These are phyloP conservation scores for Tetramorium alpestre DNA, from an alignment of 1,140 invertebrate genomes.

Conservation along the genomic window DNA sequence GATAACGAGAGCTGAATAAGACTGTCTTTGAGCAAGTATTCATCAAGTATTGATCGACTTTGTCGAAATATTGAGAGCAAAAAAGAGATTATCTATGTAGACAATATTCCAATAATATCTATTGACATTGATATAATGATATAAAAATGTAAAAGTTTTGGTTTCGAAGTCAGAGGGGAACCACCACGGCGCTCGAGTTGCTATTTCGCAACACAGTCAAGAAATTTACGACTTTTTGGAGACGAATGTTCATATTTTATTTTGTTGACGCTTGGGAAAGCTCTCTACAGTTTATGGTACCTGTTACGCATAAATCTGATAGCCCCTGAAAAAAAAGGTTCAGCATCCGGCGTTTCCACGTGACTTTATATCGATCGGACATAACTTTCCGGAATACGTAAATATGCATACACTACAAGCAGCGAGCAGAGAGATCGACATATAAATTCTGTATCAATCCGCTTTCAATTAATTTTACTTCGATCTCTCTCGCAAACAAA, in stretches of 20 bases:
- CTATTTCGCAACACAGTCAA: background rate
- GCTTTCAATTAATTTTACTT: constrained; percentile 28
- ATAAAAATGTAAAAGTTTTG: background rate
- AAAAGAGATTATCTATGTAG: background rate
- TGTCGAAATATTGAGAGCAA: background rate
- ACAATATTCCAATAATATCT: background rate
- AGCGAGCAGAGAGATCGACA: constrained; percentile 22
- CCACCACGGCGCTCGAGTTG: background rate
- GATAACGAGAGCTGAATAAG: constrained; percentile 25
- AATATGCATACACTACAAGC: constrained; percentile 19
- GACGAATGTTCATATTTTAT: constrained; percentile 54
- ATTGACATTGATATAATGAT: background rate
- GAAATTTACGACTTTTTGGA: constrained; percentile 50
- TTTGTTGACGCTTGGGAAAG: constrained; percentile 40
- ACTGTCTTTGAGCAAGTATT: background rate
- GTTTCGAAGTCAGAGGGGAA: background rate
- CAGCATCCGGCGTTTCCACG: constrained; percentile 13
- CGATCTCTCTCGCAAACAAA: constrained; percentile 11
- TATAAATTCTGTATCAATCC: constrained; percentile 40
- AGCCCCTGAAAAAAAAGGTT: background rate
- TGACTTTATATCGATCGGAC: constrained; percentile 43
- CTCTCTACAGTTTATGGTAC: constrained; percentile 52
- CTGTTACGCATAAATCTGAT: constrained; percentile 59
- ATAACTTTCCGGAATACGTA: constrained; percentile 46
- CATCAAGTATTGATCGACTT: background rate